Base-by-base conservation (phyloP, 2,113 vertebrate species). In the Megaptera novaeangliae region DNA sequence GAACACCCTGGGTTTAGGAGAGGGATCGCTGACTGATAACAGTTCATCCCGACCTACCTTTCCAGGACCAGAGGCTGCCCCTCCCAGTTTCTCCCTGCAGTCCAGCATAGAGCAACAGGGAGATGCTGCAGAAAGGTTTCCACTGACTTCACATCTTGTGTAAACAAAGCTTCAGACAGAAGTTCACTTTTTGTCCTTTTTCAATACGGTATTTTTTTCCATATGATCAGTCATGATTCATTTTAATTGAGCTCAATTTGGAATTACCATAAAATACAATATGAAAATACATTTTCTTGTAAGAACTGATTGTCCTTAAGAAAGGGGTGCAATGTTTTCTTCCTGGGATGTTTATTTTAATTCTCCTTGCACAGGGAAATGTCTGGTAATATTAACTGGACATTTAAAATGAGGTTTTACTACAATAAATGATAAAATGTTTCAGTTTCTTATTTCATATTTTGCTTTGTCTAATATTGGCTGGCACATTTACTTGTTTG, bases 401-500 rank as follows among this genome's bases (percentile, higher is more conserved):
- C 55, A 83, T 63, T 86, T 93, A 57, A 94, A 72, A 86, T 72
- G 20, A 80, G n/a, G 8, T 83, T 93, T 93, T 83, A 71, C 66
- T 69, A 55, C 27, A 63, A 36, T 36, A 77, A 80, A 49, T 71
- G 34, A 89, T 71, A 81, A 64, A 90, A 88, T 61, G 6, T 39
- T 78, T 86, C 13, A 63, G 31, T 69, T 89, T 39, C 14, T 64
- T 92, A 17, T 88, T 91, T 95, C 85, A 13, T 55, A 44, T 96
- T 96, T 82, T 88, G 36, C 68, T 89, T 98, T 95, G 41, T 92
- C 31, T 95, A 74, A 85, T 89, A 86, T 36, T 89, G 59, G 72
- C 77, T 90, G 80, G 49, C 74, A 90, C 55, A 94, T 81, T 90
- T 91, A 39, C 72, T 69, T 39, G 64, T 95, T 87, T 95, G 81